Evolutionary conservation across 2,113 vertebrate genomes (phyloP), one percentile per base, ranked within the genome.

Genomic region (Gallinago jamesoni): DNA sequence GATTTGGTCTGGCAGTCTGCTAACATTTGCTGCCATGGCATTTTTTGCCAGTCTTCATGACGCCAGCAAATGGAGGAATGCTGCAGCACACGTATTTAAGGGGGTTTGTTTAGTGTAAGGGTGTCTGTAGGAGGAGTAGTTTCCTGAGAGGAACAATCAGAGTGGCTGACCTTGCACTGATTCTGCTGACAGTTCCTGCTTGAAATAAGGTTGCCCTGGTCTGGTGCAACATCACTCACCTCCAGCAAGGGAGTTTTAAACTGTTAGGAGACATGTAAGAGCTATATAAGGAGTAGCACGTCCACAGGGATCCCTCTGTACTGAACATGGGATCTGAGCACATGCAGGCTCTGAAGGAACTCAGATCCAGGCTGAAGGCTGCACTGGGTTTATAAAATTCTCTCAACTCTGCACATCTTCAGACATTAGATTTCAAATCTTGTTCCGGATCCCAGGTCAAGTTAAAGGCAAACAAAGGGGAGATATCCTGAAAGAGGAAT

Each of bases 11-110:
- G 69, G n/a, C 90, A 84, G n/a, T 31, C 91, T 89, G 70, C 86
- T 94, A 76, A 76, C 66, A 79, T 93, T 84, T 96, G 89, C 96
- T 96, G 95, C 91, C 84, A 89, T 91, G 94, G 95, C 94, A 87
- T 82, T 92, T 93, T 96, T 92, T 94, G 91, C 89, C 89, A 94
- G 95, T 50, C 80, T 89, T 87, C 62, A 43, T 87, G 95, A 93
- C n/a, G 73, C 95, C 96, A 92, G 89, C 0, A 0, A 57, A 75
- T 31, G 73, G 69, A 93, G 78, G 57, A 89, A 87, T 92, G 89
- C 67, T 55, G 62, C 84, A 87, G 80, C 70, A 57, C 74, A 47
- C 45, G 80, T 37, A 35, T 66, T 79, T 55, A 39, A 73, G 90
- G 70, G 55, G 41, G 31, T 78, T 96, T 95, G 89, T 96, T 93